Evolutionary conservation across 2,113 vertebrate genomes (phyloP), one percentile per base, ranked within the genome.

Genomic region (Eurypyga helias): DNA sequence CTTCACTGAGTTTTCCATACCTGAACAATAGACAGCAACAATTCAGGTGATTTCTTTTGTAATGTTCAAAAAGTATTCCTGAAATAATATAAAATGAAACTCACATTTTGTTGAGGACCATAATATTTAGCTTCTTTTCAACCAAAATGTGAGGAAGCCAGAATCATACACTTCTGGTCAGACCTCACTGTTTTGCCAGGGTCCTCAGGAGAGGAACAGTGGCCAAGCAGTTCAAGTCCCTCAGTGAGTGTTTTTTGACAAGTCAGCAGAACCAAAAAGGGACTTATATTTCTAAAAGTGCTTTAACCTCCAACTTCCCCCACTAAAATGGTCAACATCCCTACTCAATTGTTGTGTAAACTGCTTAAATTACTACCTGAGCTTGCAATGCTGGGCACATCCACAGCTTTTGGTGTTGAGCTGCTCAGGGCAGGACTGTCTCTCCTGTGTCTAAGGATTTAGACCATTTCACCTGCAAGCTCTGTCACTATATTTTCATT

Each of bases 31-130:
- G 28, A 69, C 12, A 84, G 12, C 16, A 95, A 55, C 8, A 90
- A 96, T 94, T 96, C 76, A 90, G 72, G 33, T 14, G 11, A 90
- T 96, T 97, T 88, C 61, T 95, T 97, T 95, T 87, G 51, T 86
- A 61, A 86, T 77, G 57, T 79, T 93, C 89, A 93, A 86, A 70
- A 84, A 83, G 29, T 89, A 95, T 43, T 79, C 7, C 34, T 70
- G 46, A 97, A 98, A 96, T 79, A 87, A 52, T 11, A 83, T 75
- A 83, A 89, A 92, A 94, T 83, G 66, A 93, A 95, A 86, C 62
- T 61, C 36, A 15, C 51, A 69, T 96, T 93, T 94, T 97, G 12
- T 62, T 92, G 33, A 84, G 20, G 45, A 65, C 31, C 8, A 17
- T 17, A 75, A 45, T 26, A n/a, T 46, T 72, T 83, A 15, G 3